phyloP scores from a whole-genome alignment of 2,797 vertebrate genomes.

The Merluccius polli region DNA sequence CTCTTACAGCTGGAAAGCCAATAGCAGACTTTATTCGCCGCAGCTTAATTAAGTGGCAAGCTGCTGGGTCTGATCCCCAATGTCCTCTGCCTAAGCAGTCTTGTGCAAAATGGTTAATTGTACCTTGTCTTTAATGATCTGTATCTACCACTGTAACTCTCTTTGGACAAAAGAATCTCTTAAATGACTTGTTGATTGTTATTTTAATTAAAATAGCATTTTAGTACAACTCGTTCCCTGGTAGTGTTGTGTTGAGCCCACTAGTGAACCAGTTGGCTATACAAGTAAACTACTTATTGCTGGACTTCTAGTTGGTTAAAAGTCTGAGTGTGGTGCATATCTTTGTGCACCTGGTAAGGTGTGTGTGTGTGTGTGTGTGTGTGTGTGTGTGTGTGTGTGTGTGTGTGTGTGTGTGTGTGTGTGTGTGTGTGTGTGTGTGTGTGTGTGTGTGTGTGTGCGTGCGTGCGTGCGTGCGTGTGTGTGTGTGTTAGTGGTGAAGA shows the following conservation, averaged over 20 bases:
- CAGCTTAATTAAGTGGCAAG: neutral
- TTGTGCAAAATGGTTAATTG: neutral
- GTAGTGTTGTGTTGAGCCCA: neutral
- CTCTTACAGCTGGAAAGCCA: neutral
- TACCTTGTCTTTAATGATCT: neutral
- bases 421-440: neutral
- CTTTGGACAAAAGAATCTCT: neutral
- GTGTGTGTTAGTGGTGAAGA: neutral
- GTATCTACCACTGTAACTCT: neutral
- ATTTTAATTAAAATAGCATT: neutral
- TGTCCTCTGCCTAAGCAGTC: neutral
- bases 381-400: neutral
- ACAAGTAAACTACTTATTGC: neutral
- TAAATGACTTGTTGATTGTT: no score
- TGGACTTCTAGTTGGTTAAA: neutral
- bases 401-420: neutral
- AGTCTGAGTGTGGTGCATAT: neutral
- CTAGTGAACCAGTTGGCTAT: neutral
- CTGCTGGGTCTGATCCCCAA: neutral
- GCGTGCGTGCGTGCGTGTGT: neutral
- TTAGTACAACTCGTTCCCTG: neutral
- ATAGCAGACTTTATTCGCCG: neutral
- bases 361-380: slow-evolving; percentile 8
- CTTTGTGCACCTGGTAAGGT: neutral
- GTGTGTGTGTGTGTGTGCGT: no score